phyloP scores from a whole-genome alignment of 53 echinoderm and acorn worm species.

The Arbacia lixula region DNA sequence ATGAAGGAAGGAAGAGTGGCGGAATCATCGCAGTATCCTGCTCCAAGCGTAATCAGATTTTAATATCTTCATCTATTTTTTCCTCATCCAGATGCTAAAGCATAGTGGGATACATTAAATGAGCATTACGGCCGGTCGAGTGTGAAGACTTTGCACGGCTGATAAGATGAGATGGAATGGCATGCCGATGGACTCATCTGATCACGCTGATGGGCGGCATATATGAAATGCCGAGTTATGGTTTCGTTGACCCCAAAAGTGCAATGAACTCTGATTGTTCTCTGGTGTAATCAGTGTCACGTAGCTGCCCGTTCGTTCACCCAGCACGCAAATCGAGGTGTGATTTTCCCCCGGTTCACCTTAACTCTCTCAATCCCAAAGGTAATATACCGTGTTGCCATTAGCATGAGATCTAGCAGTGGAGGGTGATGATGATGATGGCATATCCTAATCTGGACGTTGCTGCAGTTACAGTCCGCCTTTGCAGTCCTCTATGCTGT shows the following conservation, averaged over 20 bases:
- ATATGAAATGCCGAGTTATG: constrained; percentile 9
- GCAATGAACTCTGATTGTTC: constrained; percentile 3
- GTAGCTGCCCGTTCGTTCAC: too few relatives aligned
- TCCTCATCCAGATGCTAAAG: constrained; percentile 6
- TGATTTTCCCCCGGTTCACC: too few relatives aligned
- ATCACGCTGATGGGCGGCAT: not conserved
- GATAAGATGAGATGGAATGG: constrained; percentile 5
- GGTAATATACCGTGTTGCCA: too few relatives aligned
- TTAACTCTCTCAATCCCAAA: too few relatives aligned
- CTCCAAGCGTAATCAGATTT: constrained; percentile 47
- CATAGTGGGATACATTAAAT: constrained; percentile 28
- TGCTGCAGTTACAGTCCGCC: too few relatives aligned
- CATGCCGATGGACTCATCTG: constrained; percentile 27
- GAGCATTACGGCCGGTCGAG: constrained; percentile 1
- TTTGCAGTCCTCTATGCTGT: too few relatives aligned
- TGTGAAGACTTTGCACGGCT: not conserved
- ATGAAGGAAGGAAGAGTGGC: constrained; percentile 19
- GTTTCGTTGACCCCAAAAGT: not conserved
- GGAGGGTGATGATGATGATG: too few relatives aligned
- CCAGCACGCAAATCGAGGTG: too few relatives aligned
- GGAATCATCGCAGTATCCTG: constrained; percentile 39
- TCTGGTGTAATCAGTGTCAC: too few relatives aligned
- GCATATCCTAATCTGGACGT: too few relatives aligned
- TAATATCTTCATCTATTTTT: constrained; percentile 26
- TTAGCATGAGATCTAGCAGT: too few relatives aligned